phyloP scores from a whole-genome alignment of 2,888 invertebrate genomes.

The Saturnia japonica region DNA sequence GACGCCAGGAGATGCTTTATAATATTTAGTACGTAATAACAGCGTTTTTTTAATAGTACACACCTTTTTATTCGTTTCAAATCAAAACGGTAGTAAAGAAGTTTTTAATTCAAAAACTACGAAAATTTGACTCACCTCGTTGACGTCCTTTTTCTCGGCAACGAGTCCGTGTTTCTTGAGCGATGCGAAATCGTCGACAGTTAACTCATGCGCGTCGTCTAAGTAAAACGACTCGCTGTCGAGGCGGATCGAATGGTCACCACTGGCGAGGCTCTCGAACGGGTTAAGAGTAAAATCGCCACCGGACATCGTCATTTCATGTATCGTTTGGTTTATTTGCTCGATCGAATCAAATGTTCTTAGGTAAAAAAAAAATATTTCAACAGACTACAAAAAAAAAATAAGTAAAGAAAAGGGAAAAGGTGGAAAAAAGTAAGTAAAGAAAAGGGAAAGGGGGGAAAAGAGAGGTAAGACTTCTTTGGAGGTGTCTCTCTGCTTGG shows the following conservation, averaged over 20 bases:
- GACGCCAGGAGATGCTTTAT: too few relatives aligned
- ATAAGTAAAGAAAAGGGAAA: too few relatives aligned
- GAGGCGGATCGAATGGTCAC: conserved; percentile 68
- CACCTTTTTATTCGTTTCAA: too few relatives aligned
- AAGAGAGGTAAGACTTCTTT: too few relatives aligned
- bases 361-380: conserved; percentile 18
- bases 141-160: conserved; percentile 63
- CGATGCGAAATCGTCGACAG: conserved; percentile 74
- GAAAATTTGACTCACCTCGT: conserved; percentile 54
- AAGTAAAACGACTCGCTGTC: conserved; percentile 70
- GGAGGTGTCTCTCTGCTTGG: too few relatives aligned
- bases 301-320: conserved; percentile 76
- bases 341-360: conserved; percentile 72
- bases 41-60: too few relatives aligned
- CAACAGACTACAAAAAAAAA: neutral
- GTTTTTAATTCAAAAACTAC: too few relatives aligned
- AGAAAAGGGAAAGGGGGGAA: too few relatives aligned
- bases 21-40: too few relatives aligned
- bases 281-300: conserved; percentile 74
- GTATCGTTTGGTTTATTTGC: conserved; percentile 77
- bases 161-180: conserved; percentile 74
- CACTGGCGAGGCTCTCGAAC: conserved; percentile 62
- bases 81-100: too few relatives aligned
- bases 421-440: too few relatives aligned
- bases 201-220: conserved; percentile 67